A percentile compares a stretch with the other conserved stretches of the same genome.
Evolutionary conservation across 2,113 vertebrate species (phyloP).

Genomic region (Polypterus senegalus): DNA sequence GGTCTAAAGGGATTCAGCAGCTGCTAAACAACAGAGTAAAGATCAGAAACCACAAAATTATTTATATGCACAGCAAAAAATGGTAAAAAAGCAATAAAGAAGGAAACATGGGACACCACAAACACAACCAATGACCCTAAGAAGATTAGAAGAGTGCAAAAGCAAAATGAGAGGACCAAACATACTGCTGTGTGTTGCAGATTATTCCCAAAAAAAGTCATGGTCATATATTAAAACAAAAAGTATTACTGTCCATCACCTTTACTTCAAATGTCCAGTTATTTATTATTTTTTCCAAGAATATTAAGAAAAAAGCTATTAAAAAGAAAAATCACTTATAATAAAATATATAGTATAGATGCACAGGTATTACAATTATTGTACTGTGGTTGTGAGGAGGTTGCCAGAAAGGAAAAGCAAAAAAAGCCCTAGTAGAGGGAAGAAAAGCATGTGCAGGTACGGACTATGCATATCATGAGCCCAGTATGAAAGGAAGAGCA

Average conservation of each 20-base stretch:
- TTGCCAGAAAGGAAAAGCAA: no score
- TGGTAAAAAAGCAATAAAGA: constrained; percentile 16
- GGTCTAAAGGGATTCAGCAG: constrained; percentile 18
- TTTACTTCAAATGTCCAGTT: constrained; percentile 9
- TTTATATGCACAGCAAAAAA: constrained; percentile 22
- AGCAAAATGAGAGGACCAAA: background rate
- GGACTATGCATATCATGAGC: no score
- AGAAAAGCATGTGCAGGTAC: no score
- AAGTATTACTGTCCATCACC: constrained; percentile 13
- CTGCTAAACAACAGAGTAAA: constrained; percentile 3
- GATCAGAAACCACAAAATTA: constrained; percentile 12
- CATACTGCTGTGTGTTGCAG: background rate
- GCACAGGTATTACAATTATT: constrained; percentile 12
- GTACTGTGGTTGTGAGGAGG: no score
- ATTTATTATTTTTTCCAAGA: no score
- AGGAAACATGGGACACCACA: background rate
- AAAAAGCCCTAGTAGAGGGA: no score
- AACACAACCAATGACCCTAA: background rate
- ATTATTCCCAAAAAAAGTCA: background rate
- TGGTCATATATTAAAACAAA: background rate
- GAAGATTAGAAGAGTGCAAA: background rate
- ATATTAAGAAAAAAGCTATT: no score
- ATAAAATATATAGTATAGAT: background rate
- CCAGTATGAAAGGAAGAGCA: no score
- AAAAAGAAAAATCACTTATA: background rate